Base-by-base conservation (phyloP, 2,797 vertebrate species). In the Sphenopsis melanotis region DNA sequence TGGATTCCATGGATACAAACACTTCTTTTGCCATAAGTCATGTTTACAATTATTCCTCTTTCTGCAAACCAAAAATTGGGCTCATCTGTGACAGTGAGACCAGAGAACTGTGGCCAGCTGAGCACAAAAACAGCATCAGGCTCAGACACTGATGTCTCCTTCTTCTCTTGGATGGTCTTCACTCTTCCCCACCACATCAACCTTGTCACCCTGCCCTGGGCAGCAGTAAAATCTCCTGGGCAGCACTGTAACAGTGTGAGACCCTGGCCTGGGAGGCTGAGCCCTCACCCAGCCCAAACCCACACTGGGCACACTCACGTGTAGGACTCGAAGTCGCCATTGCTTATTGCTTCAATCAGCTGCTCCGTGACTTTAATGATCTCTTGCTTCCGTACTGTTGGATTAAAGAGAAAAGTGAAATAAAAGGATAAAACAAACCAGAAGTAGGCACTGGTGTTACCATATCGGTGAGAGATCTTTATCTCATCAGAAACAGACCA, bases 241-340 rank as follows among this genome's bases (percentile, higher is more conserved):
- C 24, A 66, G 44, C 4, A 7, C 20, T 71, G 57, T 47, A 15
- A 49, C 44, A 39, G 24, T 9, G 52, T 65, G 29, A 65, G 20
- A 59, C 32, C 47, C 26, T 0, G 0, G 20, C 32, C 26, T 7
- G 3, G 41, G 26, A 66, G 12, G 68, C 71, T 74, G 56, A 93
- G 56, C 23, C 39, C 53, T n/a, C 6, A 9, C 41, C 80, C 4
- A 1, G 24, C 44, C 63, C 86, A 92, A 71, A 81, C 12, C 68
- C 47, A 0, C 7, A 2, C 49, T 6, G 37, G 44, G 69, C 63
- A 66, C 80, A 98, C 99, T 98, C 97, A 99, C 99, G 99, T 99
- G 98, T 99, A 99, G 94, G 98, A 99, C 97, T 99, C 99, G 90
- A 99, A 99, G 97, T 99, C 99, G 46, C 99, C 99, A 6, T 99